These are phyloP conservation scores for Meloidogyne floridensis DNA, from an alignment of 1,140 invertebrate species.

Conservation along the genomic window DNA sequence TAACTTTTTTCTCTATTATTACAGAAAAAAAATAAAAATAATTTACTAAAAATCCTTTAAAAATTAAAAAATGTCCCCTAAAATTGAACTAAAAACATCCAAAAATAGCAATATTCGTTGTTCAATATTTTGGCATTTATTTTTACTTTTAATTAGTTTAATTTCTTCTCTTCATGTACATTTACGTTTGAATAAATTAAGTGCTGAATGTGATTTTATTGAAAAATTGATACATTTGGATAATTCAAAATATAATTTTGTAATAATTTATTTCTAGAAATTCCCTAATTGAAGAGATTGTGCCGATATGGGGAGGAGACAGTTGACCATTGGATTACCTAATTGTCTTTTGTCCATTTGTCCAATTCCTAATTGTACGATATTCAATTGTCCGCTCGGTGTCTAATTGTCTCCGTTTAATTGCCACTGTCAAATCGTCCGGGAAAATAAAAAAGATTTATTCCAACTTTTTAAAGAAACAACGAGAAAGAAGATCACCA, in stretches of 20 bases:
- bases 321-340: too few species aligned
- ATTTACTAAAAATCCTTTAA: background rate
- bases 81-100: background rate
- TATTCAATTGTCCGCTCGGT: too few species aligned
- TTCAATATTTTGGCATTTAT: slow-evolving; percentile 29
- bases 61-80: background rate
- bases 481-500: background rate
- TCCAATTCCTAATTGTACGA: too few species aligned
- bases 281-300: too few species aligned
- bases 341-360: too few species aligned
- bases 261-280: background rate
- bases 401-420: too few species aligned
- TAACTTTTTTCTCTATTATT: too few species aligned
- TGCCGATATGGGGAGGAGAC: too few species aligned
- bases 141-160: slow-evolving; percentile 41
- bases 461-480: background rate
- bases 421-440: too few species aligned
- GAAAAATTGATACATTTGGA: background rate
- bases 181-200: slow-evolving; percentile 32
- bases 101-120: background rate
- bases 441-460: too few species aligned
- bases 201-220: slow-evolving; percentile 24
- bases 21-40: too few species aligned
- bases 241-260: slow-evolving; percentile 1
- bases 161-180: slow-evolving; percentile 45